These are phyloP conservation scores for Habroteleia sp. DNA, from an alignment of 2,888 invertebrate genomes.

Conservation along the genomic window DNA sequence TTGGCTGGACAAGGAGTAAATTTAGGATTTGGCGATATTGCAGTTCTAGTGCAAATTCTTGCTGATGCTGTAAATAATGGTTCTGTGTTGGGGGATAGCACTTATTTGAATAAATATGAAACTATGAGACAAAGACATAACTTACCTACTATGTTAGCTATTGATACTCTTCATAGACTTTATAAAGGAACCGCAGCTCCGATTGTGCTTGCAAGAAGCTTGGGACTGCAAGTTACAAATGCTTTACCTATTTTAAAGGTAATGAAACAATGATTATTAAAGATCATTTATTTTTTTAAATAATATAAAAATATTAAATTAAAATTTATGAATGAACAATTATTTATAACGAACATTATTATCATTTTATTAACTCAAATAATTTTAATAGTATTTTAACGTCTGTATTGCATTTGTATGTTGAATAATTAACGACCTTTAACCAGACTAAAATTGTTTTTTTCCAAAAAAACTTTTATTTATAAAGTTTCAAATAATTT, in stretches of 20 bases:
- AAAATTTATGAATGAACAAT: no score
- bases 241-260: conserved; percentile 90
- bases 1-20: conserved; percentile 99
- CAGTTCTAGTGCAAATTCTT: conserved; percentile 87
- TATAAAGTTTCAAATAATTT: no score
- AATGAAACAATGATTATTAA: conserved; percentile 41
- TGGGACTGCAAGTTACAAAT: conserved; percentile 91
- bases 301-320: conserved; percentile 2
- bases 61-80: conserved; percentile 88
- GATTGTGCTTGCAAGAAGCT: conserved; percentile 88
- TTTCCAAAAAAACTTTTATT: no score
- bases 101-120: conserved; percentile 91
- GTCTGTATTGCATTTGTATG: no score
- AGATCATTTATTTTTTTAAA: neutral
- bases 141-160: conserved; percentile 92
- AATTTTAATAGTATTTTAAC: no score
- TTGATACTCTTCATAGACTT: conserved; percentile 92
- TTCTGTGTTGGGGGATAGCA: conserved; percentile 86
- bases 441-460: no score
- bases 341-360: no score
- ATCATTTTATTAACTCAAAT: no score
- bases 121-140: conserved; percentile 91
- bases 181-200: conserved; percentile 89
- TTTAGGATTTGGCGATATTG: conserved; percentile 96
- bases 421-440: no score